Evolutionary conservation across 2,113 vertebrate species (phyloP), one percentile per base, ranked within the genome.

Genomic region (Marcusenius ussheri): DNA sequence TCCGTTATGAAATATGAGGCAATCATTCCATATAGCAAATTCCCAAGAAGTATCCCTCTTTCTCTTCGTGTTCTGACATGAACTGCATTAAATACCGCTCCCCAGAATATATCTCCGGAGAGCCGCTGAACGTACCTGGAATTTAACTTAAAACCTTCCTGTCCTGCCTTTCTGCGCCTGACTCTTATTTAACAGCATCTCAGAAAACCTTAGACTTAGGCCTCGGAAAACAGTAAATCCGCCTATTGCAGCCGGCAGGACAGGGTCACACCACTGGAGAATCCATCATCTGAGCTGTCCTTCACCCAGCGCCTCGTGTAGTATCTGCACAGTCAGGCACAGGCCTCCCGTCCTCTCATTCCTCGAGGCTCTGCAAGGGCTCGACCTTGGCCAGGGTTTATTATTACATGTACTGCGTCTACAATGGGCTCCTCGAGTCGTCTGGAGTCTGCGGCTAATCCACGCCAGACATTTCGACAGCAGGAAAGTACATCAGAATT

Each of bases 401-500:
- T 92, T 92, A 92, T 92, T 93, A 85, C 90, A 91, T 91, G 92
- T 91, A 91, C 85, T 56, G 91, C 92, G 84, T 93, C 92, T 92
- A 92, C 94, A 93, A 95, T 94, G 94, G 95, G 94, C 95, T 93
- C 92, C 94, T 93, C 93, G 94, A 95, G 95, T 94, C 94, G 93
- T 93, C 95, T 96, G 96, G 95, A 96, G 95, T 95, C 95, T 96
- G 96, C 96, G 95, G 96, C 94, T 95, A 94, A 93, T 93, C 94
- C 95, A 95, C 95, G 95, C 95, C 95, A 96, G 95, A 96, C 95
- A 95, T 95, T 96, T 94, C 94, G 94, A 96, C 95, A 96, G 94
- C 95, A 96, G 95, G 95, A 95, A 96, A 96, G 95, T 93, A 94
- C 93, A 90, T 91, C 91, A 89, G 51, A 53, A 24, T 45, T 53